A percentile compares a stretch with the other conserved stretches of the same genome.
Evolutionary conservation across 2,797 vertebrate genomes (phyloP).

Genomic region (Cirrhinus molitorella): DNA sequence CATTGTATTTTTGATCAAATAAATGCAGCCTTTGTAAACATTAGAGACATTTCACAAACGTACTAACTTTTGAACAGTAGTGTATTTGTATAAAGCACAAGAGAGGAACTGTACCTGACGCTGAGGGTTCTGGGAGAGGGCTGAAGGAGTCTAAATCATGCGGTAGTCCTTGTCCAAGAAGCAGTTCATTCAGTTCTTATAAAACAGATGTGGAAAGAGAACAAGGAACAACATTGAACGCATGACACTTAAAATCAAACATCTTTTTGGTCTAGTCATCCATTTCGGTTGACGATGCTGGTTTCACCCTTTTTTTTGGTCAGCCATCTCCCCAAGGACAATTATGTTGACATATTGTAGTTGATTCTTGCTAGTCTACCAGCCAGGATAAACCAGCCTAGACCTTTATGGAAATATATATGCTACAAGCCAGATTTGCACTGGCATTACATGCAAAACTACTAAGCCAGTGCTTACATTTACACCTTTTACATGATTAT

Average conservation of each 20-base stretch:
- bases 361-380: not conserved
- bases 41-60: not conserved
- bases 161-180: conserved; percentile 64
- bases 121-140: conserved; percentile 84
- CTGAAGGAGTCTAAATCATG: conserved; percentile 78
- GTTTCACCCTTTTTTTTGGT: not conserved
- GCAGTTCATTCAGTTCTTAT: conserved; percentile 74
- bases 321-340: not conserved
- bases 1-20: not conserved
- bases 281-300: not conserved
- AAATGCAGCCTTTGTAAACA: not conserved
- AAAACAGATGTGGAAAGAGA: conserved; percentile 17
- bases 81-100: not conserved
- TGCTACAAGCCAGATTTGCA: not conserved
- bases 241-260: not conserved
- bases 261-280: not conserved
- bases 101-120: conserved; percentile 79
- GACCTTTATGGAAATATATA: not conserved
- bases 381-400: not conserved
- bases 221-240: not conserved
- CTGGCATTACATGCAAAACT: not conserved
- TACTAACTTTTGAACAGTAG: not conserved
- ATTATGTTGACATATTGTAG: not conserved
- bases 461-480: not conserved
- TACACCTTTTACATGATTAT: not conserved